A percentile compares a stretch with the other conserved stretches of the same genome.
phyloP scores from a whole-genome alignment of 2,888 invertebrate species.

The Diabrotica balteata region DNA sequence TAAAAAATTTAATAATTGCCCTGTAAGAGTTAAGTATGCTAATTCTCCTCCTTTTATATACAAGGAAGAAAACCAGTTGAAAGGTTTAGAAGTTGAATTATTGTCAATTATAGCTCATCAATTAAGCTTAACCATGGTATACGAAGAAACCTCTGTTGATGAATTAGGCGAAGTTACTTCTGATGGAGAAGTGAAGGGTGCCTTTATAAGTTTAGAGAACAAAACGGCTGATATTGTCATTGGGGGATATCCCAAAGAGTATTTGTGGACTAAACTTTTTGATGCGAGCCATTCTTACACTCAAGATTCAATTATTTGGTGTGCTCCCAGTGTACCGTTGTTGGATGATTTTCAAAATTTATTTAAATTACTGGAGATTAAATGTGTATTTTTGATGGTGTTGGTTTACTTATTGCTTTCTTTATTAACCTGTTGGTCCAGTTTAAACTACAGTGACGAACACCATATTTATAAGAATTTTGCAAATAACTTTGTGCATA shows the following conservation, averaged over 20 bases:
- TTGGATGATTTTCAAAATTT: slow-evolving; percentile 21
- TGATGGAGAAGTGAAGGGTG: background rate
- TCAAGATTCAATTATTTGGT: slow-evolving; percentile 25
- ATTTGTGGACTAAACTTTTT: slow-evolving; percentile 5
- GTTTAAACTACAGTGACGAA: slow-evolving; percentile 15
- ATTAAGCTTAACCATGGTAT: slow-evolving; percentile 8
- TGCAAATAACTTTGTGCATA: background rate
- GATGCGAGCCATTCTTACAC: slow-evolving; percentile 21
- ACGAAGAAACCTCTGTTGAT: background rate
- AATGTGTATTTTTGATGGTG: slow-evolving; percentile 1
- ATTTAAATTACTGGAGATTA: slow-evolving; percentile 9
- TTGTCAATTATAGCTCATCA: slow-evolving; percentile 8
- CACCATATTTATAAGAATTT: slow-evolving; percentile 20
- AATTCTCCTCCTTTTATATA: slow-evolving; percentile 24
- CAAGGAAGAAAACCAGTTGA: background rate
- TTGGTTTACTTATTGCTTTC: slow-evolving; percentile 11
- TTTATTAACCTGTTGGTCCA: slow-evolving; percentile 17
- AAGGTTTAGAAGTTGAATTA: slow-evolving; percentile 18
- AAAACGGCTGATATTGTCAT: slow-evolving; percentile 25
- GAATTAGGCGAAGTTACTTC: background rate
- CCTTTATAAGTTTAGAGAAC: slow-evolving; percentile 14
- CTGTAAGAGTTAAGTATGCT: slow-evolving; percentile 15
- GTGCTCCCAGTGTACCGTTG: slow-evolving; percentile 23
- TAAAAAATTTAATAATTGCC: slow-evolving; percentile 26
- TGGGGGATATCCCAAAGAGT: slow-evolving; percentile 29